Conservation (phyloP, 2,888 invertebrate species). For the Lottia scabra region DNA sequence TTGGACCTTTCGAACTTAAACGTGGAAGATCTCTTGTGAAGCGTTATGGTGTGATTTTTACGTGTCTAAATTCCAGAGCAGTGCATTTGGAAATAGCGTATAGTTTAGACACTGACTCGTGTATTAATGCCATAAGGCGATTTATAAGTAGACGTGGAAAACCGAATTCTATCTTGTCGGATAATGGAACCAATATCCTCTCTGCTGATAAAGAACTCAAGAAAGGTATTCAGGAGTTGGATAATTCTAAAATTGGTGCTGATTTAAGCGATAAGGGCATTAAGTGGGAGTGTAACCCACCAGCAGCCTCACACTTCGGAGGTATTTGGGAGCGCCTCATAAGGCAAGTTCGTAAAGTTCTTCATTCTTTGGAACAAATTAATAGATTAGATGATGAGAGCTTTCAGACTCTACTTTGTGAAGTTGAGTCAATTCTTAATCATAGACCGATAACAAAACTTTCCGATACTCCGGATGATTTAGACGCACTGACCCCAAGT, state of each 20-base stretch:
- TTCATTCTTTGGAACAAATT: conserved; percentile 19
- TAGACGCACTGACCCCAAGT: conserved; percentile 29
- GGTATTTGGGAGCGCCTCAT: conserved; percentile 38
- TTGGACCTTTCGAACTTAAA: conserved; percentile 36
- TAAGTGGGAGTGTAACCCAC: conserved; percentile 33
- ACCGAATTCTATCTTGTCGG: conserved; percentile 12
- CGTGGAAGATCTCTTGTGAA: conserved; percentile 26
- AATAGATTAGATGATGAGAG: conserved; percentile 27
- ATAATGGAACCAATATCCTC: conserved; percentile 32
- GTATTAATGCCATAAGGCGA: conserved; percentile 21
- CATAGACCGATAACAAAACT: conserved; percentile 25
- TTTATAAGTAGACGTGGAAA: conserved; percentile 23
- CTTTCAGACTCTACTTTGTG: conserved; percentile 27
- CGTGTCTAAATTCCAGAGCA: conserved; percentile 26
- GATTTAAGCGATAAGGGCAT: conserved; percentile 21
- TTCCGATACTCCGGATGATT: conserved; percentile 19
- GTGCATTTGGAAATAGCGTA: conserved; percentile 31
- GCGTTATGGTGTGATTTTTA: conserved; percentile 37
- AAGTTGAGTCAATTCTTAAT: conserved; percentile 32
- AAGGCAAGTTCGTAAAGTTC: conserved; percentile 22
- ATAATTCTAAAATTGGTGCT: conserved; percentile 18
- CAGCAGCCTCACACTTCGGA: conserved; percentile 30
- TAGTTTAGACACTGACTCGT: conserved; percentile 27
- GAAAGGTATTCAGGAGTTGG: conserved; percentile 24
- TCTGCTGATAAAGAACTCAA: conserved; percentile 26